phyloP scores from a whole-genome alignment of 1,140 invertebrate genomes.

The Archegozetes longisetosus region DNA sequence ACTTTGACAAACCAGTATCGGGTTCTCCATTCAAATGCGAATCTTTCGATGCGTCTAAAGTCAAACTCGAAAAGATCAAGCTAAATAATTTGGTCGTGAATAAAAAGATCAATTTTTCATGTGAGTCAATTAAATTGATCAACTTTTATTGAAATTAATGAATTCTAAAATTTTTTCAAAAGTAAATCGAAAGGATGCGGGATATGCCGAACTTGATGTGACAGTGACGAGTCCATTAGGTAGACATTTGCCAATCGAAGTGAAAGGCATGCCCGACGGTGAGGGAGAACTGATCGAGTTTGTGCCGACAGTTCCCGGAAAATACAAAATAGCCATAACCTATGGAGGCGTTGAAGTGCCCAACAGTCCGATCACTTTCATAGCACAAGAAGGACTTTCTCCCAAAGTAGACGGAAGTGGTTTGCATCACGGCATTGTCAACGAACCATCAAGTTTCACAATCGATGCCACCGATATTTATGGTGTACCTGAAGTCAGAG shows the following conservation, averaged over 20 bases:
- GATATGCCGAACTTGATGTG: conserved; percentile 73
- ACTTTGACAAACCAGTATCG: conserved; percentile 71
- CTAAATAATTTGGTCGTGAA: conserved; percentile 62
- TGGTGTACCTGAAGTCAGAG: conserved; percentile 36
- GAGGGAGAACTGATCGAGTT: conserved; percentile 61
- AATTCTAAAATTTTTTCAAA: conserved; percentile 23
- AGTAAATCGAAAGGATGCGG: conserved; percentile 73
- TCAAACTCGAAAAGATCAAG: conserved; percentile 44
- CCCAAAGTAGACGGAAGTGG: conserved; percentile 24
- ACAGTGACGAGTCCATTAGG: conserved; percentile 75
- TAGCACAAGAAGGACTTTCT: conserved; percentile 20
- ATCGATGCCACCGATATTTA: conserved; percentile 36
- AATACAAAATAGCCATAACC: conserved; percentile 69
- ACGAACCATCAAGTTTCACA: conserved; percentile 27
- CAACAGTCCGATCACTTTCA: conserved; percentile 28
- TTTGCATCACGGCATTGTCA: conserved; percentile 27
- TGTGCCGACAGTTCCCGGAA: conserved; percentile 65
- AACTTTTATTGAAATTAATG: not conserved
- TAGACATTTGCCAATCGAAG: conserved; percentile 61
- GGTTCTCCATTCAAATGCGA: conserved; percentile 92
- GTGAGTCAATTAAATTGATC: conserved; percentile 34
- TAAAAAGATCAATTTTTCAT: conserved; percentile 62
- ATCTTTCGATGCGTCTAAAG: conserved; percentile 72
- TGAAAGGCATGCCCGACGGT: conserved; percentile 50
- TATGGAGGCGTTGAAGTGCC: conserved; percentile 57